phyloP scores from a whole-genome alignment of 2,113 vertebrate species.

The Bungarus multicinctus region DNA sequence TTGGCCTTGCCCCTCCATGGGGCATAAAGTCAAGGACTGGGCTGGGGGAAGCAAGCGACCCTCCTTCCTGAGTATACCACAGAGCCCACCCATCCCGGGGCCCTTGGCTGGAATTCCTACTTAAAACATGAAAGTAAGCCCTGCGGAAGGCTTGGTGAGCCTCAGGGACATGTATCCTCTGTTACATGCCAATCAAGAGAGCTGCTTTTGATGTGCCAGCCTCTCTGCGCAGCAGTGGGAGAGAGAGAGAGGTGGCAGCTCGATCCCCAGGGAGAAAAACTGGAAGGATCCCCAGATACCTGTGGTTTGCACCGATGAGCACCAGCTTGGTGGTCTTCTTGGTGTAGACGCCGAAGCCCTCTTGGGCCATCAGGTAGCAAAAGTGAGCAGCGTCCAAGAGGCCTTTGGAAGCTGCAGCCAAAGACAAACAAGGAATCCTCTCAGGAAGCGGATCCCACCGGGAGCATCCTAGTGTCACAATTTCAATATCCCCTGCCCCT shows the following conservation, averaged over 20 bases:
- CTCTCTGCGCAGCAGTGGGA: background rate
- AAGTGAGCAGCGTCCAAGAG: constrained; percentile 95
- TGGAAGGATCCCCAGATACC: constrained; percentile 66
- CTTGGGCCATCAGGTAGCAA: constrained; percentile 97
- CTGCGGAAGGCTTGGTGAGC: background rate
- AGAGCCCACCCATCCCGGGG: background rate
- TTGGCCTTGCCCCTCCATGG: background rate
- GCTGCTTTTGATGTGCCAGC: background rate
- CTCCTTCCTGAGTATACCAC: background rate
- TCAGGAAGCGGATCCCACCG: background rate
- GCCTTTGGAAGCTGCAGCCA: constrained; percentile 83
- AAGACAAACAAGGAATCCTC: background rate
- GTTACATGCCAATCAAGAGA: background rate
- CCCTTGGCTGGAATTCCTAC: background rate
- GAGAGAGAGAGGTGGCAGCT: background rate
- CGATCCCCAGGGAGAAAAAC: background rate
- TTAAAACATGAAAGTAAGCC: background rate
- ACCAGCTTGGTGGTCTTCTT: constrained; percentile 95
- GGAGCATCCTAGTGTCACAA: no score
- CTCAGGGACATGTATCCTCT: background rate
- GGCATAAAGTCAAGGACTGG: background rate
- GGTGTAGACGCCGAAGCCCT: constrained; percentile 88
- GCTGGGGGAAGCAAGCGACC: background rate
- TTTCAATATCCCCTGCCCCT: background rate
- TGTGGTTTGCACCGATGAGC: constrained; percentile 93